phyloP scores from a whole-genome alignment of 2,113 vertebrate species.

The Polypterus senegalus region DNA sequence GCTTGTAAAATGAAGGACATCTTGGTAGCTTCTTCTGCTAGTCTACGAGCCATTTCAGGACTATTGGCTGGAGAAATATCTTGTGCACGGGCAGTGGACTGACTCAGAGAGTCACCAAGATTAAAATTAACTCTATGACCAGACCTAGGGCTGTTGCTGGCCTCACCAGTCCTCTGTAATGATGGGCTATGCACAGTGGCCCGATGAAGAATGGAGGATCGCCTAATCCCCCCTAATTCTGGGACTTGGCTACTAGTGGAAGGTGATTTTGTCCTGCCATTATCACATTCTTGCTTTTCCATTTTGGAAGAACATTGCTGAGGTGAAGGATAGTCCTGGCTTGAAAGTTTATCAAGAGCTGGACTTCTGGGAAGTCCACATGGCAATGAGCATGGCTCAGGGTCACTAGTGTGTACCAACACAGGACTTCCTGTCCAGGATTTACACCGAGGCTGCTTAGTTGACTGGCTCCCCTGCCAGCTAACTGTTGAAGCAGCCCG shows the following conservation, averaged over 20 bases:
- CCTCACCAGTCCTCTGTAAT: constrained; percentile 4
- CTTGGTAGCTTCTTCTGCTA: constrained; percentile 40
- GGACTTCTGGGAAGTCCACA: constrained; percentile 27
- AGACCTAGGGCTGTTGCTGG: constrained; percentile 21
- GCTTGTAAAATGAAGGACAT: constrained; percentile 35
- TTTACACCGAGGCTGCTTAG: constrained; percentile 38
- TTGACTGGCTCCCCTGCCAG: constrained; percentile 15
- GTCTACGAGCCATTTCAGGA: constrained; percentile 34
- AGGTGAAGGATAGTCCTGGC: constrained; percentile 18
- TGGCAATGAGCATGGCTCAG: constrained; percentile 11
- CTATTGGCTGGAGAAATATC: constrained; percentile 35
- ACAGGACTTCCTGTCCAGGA: constrained; percentile 49
- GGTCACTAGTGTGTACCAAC: constrained; percentile 25
- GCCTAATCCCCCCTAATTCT: constrained; percentile 19
- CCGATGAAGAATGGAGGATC: constrained; percentile 40
- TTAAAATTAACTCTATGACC: constrained; percentile 26
- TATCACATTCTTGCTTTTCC: too few species aligned
- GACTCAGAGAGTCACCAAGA: constrained; percentile 29
- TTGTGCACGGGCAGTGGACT: constrained; percentile 48
- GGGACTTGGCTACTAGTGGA: constrained; percentile 18
- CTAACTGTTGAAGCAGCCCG: constrained; percentile 39
- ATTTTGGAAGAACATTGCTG: too few species aligned
- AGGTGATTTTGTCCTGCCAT: too few species aligned
- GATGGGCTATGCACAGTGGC: constrained; percentile 8
- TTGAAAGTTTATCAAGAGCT: constrained; percentile 26